Evolutionary conservation across 2,888 invertebrate genomes (phyloP), one percentile per base, ranked within the genome.

Genomic region (Pediacus dermestoides): DNA sequence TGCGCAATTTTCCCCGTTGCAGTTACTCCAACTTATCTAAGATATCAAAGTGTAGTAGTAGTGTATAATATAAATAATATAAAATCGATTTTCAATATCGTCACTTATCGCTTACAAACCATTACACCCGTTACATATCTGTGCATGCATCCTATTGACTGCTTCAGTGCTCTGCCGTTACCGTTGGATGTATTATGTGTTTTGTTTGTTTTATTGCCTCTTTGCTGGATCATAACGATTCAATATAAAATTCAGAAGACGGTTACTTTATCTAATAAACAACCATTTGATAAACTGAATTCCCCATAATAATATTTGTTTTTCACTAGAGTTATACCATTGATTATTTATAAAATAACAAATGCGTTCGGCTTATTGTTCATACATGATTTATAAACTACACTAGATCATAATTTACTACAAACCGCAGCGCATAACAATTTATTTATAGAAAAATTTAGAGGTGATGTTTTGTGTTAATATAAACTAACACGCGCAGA

Each of bases 91-190:
- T 55, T 52, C 58, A 57, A 57, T 60, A 58, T 52, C 50, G 52
- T 48, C 50, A 55, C 52, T 59, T 63, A 61, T 63, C 61, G 60
- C 52, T 60, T 55, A 58, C 61, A 53, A 57, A 46, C 60, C 60
- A 61, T 62, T 62, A 57, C 53, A 56, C 59, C 52, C 53, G 52
- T 58, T 61, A 56, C 56, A 53, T 60, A 60, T 61, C 59, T 56
- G 55, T 53, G 55, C 53, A 55, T 57, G 57, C 54, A 57, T 60
- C 51, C 50, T 48, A 55, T 54, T 54, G 53, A 57, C 53, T 58
- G 53, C 52, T 49, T 51, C 55, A 55, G 57, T 55, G 51, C 55
- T 47, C 44, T 42, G 43, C 50, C 45, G 42, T 52, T 50, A 51
- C 45, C 42, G 44, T 36, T 38, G 44, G 46, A 51, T 49, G 46